Evolutionary conservation across 2,888 invertebrate genomes (phyloP), one percentile per base, ranked within the genome.

Genomic region (Eledona agricola): DNA sequence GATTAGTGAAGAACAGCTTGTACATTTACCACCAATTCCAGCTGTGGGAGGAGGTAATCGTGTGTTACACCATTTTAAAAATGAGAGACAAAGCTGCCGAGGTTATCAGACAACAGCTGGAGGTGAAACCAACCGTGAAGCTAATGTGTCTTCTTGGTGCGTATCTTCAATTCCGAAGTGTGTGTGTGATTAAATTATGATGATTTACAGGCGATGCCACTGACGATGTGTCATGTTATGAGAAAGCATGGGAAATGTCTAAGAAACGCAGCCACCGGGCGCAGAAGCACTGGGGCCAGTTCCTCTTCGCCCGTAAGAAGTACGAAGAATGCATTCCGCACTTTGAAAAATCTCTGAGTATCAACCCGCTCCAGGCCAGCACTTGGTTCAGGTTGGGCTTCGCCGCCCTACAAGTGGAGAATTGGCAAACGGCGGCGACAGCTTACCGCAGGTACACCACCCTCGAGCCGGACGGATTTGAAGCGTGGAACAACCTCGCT

Each of bases 401-500:
- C 76, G 89, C 94, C 1, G 90, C 92, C 1, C 81, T 96, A 46
- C 80, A 83, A 69, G 78, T 82, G 0, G 88, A 92, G 71, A 82
- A 89, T 54, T 94, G 93, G 91, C 87, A 89, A 64, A 70, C 85
- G 5, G 90, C 94, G 0, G 93, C 90, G 0, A 85, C 83, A 15
- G 92, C 93, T 0, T 97, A 96, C 74, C 82, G 92, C 29, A 83
- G 88, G 35, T 95, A 93, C 72, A 92, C 94, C 7, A 85, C 85
- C 60, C 78, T 97, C n/a, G 95, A 96, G 65, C 88, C 88, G 0
- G 79, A 88, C 76, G 90, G 90, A 43, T 97, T 93, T 74, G 96
- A 98, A 77, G 95, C 95, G 0, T 99, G 98, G 99, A 98, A 96
- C 76, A 99, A 99, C 75, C 79, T 99, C 51, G 94, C 96, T 6